These are phyloP conservation scores for Drosophila austrosaltans DNA, from an alignment of 2,888 invertebrate genomes.

Conservation along the genomic window DNA sequence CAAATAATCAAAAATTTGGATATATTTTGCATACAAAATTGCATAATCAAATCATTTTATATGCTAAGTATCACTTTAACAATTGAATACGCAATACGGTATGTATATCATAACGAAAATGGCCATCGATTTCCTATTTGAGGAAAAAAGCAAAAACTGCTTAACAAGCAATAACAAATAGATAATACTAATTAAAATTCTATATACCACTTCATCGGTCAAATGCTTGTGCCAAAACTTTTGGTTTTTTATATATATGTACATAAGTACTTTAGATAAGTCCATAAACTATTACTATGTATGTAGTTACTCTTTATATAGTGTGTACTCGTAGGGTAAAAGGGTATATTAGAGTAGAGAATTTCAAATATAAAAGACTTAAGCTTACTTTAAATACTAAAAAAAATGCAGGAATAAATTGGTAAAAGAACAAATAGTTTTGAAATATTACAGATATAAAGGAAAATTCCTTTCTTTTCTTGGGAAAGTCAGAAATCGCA, in stretches of 20 bases:
- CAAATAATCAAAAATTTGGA: slow-evolving; percentile 1
- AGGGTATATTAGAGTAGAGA: not conserved
- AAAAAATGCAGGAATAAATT: too few species aligned
- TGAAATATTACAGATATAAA: too few species aligned
- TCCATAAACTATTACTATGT: not conserved
- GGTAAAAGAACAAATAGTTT: too few species aligned
- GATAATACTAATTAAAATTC: slow-evolving; percentile 15
- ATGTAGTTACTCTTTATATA: not conserved
- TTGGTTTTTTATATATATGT: not conserved
- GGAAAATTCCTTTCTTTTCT: too few species aligned
- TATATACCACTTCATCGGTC: not conserved
- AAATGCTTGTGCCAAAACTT: slow-evolving; percentile 17
- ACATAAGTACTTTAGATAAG: not conserved
- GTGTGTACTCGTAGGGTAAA: not conserved
- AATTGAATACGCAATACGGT: not conserved
- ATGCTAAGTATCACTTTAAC: slow-evolving; percentile 7
- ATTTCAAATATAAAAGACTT: not conserved
- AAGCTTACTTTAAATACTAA: too few species aligned
- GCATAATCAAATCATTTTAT: slow-evolving; percentile 17
- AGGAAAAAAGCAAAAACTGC: not conserved
- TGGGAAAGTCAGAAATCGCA: too few species aligned
- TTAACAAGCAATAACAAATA: slow-evolving; percentile 5
- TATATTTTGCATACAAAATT: slow-evolving; percentile 14
- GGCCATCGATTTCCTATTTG: slow-evolving; percentile 21
- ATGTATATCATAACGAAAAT: slow-evolving; percentile 19